phyloP scores from a whole-genome alignment of 2,888 invertebrate genomes.

The Dasysyrphus albostriatus region DNA sequence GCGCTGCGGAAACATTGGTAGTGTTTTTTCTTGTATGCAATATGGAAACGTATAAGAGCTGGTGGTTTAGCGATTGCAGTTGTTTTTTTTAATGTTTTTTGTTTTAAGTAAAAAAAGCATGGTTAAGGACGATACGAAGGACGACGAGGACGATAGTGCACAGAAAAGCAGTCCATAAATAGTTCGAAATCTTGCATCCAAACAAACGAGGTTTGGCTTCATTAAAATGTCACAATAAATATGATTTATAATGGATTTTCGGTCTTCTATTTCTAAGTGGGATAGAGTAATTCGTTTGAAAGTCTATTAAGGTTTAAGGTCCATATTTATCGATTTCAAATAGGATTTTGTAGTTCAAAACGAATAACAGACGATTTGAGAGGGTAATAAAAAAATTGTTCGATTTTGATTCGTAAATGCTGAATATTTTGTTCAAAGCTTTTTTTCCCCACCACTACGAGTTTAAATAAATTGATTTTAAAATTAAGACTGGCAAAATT shows the following conservation, averaged over 20 bases:
- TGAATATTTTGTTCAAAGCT: not conserved
- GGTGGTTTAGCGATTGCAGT: slow-evolving; percentile 16
- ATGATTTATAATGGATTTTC: slow-evolving; percentile 52
- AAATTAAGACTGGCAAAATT: too few species aligned
- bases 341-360: not conserved
- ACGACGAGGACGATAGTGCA: not conserved
- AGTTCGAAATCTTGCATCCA: slow-evolving; percentile 5
- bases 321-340: not conserved
- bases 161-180: slow-evolving; percentile 38
- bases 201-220: slow-evolving; percentile 23
- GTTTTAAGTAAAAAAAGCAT: not conserved
- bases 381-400: not conserved
- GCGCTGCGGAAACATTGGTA: not conserved
- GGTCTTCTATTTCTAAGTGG: slow-evolving; percentile 1
- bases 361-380: not conserved
- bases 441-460: too few species aligned
- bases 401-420: not conserved
- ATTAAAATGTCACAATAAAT: slow-evolving; percentile 61
- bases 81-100: not conserved
- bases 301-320: not conserved
- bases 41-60: not conserved
- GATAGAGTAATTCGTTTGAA: not conserved
- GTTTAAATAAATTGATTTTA: too few species aligned
- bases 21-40: not conserved
- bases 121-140: not conserved